Evolutionary conservation across 1,140 invertebrate genomes (phyloP).

Genomic region (Brachionus rotundiformis): DNA sequence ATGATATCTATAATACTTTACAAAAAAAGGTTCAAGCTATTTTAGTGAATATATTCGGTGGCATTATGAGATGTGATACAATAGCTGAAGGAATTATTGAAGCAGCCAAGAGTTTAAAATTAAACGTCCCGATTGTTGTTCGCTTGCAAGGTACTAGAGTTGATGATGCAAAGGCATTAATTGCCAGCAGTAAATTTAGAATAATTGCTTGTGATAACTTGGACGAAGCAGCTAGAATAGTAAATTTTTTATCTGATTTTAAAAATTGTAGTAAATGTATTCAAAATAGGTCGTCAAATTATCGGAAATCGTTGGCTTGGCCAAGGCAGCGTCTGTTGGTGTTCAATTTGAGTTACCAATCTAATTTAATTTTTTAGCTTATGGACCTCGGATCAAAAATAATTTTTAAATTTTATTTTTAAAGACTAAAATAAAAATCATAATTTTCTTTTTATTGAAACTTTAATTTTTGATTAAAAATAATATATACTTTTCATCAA

Average conservation of each 20-base stretch:
- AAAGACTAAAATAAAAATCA: neutral
- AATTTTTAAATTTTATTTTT: neutral
- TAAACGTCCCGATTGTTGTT: constrained; percentile 86
- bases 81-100: constrained; percentile 91
- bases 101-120: constrained; percentile 77
- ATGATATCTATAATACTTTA: neutral
- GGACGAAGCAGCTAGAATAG: constrained; percentile 51
- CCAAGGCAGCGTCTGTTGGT: constrained; percentile 47
- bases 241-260: neutral
- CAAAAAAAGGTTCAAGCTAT: constrained; percentile 78
- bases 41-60: constrained; percentile 97
- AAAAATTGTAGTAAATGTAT: neutral
- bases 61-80: constrained; percentile 96
- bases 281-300: constrained; percentile 49
- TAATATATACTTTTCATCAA: too few species aligned
- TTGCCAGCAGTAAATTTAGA: constrained; percentile 63
- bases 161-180: constrained; percentile 69
- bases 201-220: constrained; percentile 50
- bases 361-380: constrained; percentile 27
- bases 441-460: neutral
- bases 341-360: constrained; percentile 52
- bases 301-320: constrained; percentile 50
- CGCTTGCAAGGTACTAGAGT: constrained; percentile 84
- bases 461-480: too few species aligned
- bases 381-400: neutral